Percentiles rank a stretch among this genome's conserved stretches.
Evolutionary conservation across 2,113 vertebrate genomes (phyloP).

Genomic region (Sus scrofa): T2T-Sscrofa CM000826.6:140373001-140373500

Average conservation of each 20-base stretch:
- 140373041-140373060: conserved; percentile 33
- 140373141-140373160: neutral
- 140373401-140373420: neutral
- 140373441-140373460: neutral
- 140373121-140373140: neutral
- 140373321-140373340: too few relatives aligned
- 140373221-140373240: too few relatives aligned
- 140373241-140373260: too few relatives aligned
- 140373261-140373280: too few relatives aligned
- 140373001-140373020: neutral
- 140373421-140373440: neutral
- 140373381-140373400: too few relatives aligned
- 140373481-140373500: neutral
- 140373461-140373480: neutral
- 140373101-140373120: neutral
- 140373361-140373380: too few relatives aligned
- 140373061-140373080: neutral
- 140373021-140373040: neutral
- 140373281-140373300: too few relatives aligned
- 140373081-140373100: neutral
- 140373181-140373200: neutral
- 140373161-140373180: neutral
- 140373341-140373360: too few relatives aligned
- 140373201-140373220: neutral
- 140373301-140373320: too few relatives aligned